Conservation (phyloP, 2,888 invertebrate genomes). For the Diarsia brunnea region DNA sequence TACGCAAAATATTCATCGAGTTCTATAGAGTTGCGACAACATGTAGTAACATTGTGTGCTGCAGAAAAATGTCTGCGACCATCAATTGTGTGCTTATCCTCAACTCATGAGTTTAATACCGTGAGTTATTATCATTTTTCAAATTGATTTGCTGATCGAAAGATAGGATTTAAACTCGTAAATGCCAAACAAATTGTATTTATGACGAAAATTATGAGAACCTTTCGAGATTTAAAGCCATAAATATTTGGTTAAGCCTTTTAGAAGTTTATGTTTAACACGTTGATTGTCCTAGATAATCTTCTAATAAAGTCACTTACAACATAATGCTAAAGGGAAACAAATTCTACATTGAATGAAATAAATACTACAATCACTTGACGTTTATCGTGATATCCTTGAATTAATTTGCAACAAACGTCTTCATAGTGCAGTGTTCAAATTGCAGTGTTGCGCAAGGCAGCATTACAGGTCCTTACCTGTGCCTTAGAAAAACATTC, state of each 20-base stretch:
- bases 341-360: slow-evolving; percentile 21
- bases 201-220: slow-evolving; percentile 74
- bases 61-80: slow-evolving; percentile 72
- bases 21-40: slow-evolving; percentile 66
- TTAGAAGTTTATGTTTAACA: slow-evolving; percentile 66
- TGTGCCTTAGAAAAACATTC: slow-evolving; percentile 40
- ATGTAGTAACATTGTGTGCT: slow-evolving; percentile 62
- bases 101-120: slow-evolving; percentile 78
- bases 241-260: slow-evolving; percentile 66
- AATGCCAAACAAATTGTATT: slow-evolving; percentile 75
- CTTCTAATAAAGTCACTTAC: slow-evolving; percentile 20
- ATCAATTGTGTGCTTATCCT: slow-evolving; percentile 82
- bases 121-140: slow-evolving; percentile 82
- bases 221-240: slow-evolving; percentile 66
- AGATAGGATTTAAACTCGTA: slow-evolving; percentile 74
- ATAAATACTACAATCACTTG: slow-evolving; percentile 54
- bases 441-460: slow-evolving; percentile 46
- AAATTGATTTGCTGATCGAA: slow-evolving; percentile 82
- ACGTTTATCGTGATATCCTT: slow-evolving; percentile 37
- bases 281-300: slow-evolving; percentile 55
- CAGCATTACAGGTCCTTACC: slow-evolving; percentile 25
- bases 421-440: slow-evolving; percentile 38
- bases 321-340: slow-evolving; percentile 9
- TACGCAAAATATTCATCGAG: slow-evolving; percentile 62
- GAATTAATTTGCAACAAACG: slow-evolving; percentile 53